Evolutionary conservation across 2,113 vertebrate genomes (phyloP).

Genomic region (Vulpes vulpes): DNA sequence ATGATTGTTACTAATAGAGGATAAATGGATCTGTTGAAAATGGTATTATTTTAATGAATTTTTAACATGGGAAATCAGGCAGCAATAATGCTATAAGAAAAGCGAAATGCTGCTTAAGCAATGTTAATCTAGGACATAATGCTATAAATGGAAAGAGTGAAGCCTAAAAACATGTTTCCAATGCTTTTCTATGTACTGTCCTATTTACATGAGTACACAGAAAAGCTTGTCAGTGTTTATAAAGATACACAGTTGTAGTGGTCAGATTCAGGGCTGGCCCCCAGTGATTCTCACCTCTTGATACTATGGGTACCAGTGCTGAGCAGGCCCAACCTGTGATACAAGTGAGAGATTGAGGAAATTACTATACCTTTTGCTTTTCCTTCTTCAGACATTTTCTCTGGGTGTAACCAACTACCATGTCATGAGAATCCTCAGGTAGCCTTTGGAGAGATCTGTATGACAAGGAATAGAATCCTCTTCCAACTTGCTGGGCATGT

Average conservation of each 20-base stretch:
- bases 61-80: not conserved
- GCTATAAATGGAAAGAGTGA: not conserved
- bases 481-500: not conserved
- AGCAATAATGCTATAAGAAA: not conserved
- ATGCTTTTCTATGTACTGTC: not conserved
- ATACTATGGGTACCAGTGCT: rapidly evolving
- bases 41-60: not conserved
- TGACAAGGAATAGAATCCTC: too few relatives aligned
- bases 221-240: not conserved
- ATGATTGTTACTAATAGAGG: not conserved
- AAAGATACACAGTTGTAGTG: not conserved
- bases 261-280: not conserved
- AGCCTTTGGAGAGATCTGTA: not conserved
- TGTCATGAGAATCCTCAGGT: not conserved
- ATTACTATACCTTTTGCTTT: not conserved
- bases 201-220: not conserved
- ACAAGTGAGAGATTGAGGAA: not conserved
- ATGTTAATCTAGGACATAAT: not conserved
- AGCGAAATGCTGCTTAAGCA: not conserved
- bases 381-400: not conserved
- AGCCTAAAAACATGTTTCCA: not conserved
- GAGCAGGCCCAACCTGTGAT: not conserved
- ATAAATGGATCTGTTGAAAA: conserved; percentile 9
- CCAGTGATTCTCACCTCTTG: not conserved
- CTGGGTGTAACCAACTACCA: not conserved